phyloP scores from a whole-genome alignment of 2,888 invertebrate species.

The Epinotia brunnichana region DNA sequence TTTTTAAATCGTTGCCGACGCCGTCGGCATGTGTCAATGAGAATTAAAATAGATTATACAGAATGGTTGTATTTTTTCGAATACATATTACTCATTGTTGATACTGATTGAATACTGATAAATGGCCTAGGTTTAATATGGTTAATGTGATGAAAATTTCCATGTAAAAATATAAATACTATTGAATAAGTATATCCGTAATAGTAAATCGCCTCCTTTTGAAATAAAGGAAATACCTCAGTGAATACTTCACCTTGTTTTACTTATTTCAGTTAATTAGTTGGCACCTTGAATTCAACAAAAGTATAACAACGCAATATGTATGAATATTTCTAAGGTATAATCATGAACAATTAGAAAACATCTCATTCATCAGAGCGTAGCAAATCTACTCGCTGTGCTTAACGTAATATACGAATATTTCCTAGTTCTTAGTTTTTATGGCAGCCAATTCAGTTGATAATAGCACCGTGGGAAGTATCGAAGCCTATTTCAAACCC shows the following conservation, averaged over 20 bases:
- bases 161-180: slow-evolving; percentile 84
- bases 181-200: slow-evolving; percentile 80
- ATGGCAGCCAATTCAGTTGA: slow-evolving; percentile 5
- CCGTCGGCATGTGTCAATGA: slow-evolving; percentile 66
- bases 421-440: slow-evolving; percentile 7
- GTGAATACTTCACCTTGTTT: slow-evolving; percentile 74
- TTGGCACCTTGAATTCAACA: slow-evolving; percentile 27
- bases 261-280: slow-evolving; percentile 55
- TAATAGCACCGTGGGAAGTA: slow-evolving; percentile 19
- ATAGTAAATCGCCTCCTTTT: slow-evolving; percentile 82
- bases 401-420: slow-evolving; percentile 12
- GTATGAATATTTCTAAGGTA: slow-evolving; percentile 9
- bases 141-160: slow-evolving; percentile 83
- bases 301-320: slow-evolving; percentile 1
- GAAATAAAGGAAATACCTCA: slow-evolving; percentile 83
- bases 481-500: not conserved
- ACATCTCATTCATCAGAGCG: slow-evolving; percentile 23
- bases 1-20: slow-evolving; percentile 68
- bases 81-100: slow-evolving; percentile 76
- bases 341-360: slow-evolving; percentile 26
- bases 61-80: slow-evolving; percentile 82
- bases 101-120: slow-evolving; percentile 76
- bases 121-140: slow-evolving; percentile 80
- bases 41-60: slow-evolving; percentile 72
- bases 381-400: slow-evolving; percentile 5